Evolutionary conservation across 2,797 vertebrate genomes (phyloP).

Genomic region (Aeoliscus strigatus): DNA sequence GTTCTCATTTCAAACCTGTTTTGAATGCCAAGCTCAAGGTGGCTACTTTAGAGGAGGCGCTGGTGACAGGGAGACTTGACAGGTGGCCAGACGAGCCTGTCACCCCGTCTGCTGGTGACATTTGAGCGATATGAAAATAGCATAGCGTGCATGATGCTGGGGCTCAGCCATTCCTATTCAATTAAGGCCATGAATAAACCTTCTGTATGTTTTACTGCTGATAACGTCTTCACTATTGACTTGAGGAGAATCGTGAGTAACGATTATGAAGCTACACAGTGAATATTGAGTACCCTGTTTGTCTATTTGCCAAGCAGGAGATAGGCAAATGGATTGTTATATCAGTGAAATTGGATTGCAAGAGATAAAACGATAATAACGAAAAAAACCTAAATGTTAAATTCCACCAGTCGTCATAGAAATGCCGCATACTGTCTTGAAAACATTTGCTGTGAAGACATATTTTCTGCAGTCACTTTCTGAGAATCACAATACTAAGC

Average conservation of each 20-base stretch:
- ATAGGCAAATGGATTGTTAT: conserved; percentile 54
- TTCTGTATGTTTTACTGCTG: conserved; percentile 67
- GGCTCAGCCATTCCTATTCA: conserved; percentile 63
- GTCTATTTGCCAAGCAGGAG: conserved; percentile 53
- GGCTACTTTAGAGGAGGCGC: background rate
- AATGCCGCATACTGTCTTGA: conserved; percentile 32
- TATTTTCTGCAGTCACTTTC: background rate
- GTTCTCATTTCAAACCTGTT: conserved; percentile 16
- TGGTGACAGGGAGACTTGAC: conserved; percentile 48
- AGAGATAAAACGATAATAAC: conserved; percentile 53
- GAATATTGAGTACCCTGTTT: conserved; percentile 59
- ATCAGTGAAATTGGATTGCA: conserved; percentile 46
- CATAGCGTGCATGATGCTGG: conserved; percentile 43
- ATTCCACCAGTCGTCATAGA: conserved; percentile 36
- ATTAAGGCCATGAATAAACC: conserved; percentile 66
- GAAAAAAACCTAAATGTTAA: conserved; percentile 39
- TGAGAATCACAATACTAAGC: conserved; percentile 1
- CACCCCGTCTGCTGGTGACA: conserved; percentile 54
- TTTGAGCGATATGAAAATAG: conserved; percentile 70
- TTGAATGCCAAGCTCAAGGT: conserved; percentile 13
- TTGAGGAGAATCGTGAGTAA: conserved; percentile 51
- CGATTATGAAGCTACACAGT: conserved; percentile 60
- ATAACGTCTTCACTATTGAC: conserved; percentile 72
- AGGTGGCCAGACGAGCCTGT: conserved; percentile 58
- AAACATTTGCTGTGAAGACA: conserved; percentile 34